A percentile compares a stretch with the other conserved stretches of the same genome.
phyloP scores from a whole-genome alignment of 2,113 vertebrate genomes.

The Parus major region DNA sequence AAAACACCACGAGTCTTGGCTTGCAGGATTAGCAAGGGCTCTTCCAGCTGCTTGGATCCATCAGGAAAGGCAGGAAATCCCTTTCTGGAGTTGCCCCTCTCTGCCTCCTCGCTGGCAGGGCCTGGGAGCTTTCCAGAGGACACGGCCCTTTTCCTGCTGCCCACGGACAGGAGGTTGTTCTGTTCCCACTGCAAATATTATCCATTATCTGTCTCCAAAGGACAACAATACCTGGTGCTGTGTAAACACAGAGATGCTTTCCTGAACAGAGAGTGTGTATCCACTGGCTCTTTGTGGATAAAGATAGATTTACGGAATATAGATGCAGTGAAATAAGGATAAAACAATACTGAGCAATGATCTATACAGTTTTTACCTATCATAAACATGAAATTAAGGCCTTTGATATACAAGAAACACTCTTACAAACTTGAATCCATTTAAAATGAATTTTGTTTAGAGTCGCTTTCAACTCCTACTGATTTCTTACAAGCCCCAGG shows the following conservation, averaged over 20 bases:
- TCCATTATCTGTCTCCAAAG: not conserved
- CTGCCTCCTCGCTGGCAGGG: accelerated
- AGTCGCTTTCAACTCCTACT: slow-evolving; percentile 54
- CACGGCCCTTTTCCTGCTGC: not conserved
- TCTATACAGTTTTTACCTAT: not conserved
- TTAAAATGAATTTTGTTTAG: slow-evolving; percentile 73
- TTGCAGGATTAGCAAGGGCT: not conserved
- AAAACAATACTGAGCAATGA: not conserved
- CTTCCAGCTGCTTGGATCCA: not conserved
- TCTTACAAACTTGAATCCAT: slow-evolving; percentile 53
- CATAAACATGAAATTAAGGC: slow-evolving; percentile 41
- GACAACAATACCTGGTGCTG: not conserved
- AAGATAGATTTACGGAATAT: not conserved
- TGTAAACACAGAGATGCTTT: not conserved
- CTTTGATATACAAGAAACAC: slow-evolving; percentile 50
- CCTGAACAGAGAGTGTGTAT: not conserved
- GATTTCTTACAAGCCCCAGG: slow-evolving; percentile 57
- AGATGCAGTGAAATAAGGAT: not conserved
- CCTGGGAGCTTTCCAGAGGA: not conserved
- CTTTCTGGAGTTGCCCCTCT: not conserved
- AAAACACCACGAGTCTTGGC: not conserved
- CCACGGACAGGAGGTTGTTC: not conserved
- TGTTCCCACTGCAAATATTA: not conserved
- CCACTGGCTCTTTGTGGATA: not conserved
- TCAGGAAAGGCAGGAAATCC: not conserved